These are phyloP conservation scores for Tipula helvola DNA, from an alignment of 2,888 invertebrate species.

Conservation along the genomic window DNA sequence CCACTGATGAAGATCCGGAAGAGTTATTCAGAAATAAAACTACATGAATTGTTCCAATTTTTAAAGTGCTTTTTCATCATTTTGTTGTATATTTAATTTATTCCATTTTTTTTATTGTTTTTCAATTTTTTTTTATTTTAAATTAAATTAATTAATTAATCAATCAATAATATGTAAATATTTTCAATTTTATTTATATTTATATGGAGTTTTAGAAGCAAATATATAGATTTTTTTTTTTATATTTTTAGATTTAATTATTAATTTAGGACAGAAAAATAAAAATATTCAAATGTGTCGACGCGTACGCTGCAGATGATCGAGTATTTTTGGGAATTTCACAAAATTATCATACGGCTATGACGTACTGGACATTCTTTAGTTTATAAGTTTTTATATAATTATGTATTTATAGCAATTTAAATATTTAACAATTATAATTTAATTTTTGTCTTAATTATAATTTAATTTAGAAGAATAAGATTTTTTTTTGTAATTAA, in stretches of 20 bases:
- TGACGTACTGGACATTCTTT: neutral
- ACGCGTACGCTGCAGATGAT: neutral
- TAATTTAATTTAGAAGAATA: neutral
- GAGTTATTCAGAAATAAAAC: neutral
- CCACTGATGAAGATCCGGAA: too few relatives aligned
- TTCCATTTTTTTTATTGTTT: neutral
- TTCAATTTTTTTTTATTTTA: neutral
- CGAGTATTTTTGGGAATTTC: neutral
- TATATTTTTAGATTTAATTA: neutral
- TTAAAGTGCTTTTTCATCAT: slow-evolving; percentile 4
- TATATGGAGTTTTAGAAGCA: neutral
- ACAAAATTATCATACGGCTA: neutral
- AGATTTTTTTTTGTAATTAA: neutral
- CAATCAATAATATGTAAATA: neutral
- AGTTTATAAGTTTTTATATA: neutral
- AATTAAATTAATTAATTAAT: neutral
- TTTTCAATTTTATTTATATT: neutral
- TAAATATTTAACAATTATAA: neutral
- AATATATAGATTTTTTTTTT: neutral
- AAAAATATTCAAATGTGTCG: neutral
- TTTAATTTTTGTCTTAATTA: neutral
- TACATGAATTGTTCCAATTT: neutral
- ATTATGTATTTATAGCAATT: neutral
- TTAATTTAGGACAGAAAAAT: neutral
- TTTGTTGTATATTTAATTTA: neutral